A percentile compares a stretch with the other conserved stretches of the same genome.
phyloP scores from a whole-genome alignment of 2,797 vertebrate species.

The Bradypodion ventrale region DNA sequence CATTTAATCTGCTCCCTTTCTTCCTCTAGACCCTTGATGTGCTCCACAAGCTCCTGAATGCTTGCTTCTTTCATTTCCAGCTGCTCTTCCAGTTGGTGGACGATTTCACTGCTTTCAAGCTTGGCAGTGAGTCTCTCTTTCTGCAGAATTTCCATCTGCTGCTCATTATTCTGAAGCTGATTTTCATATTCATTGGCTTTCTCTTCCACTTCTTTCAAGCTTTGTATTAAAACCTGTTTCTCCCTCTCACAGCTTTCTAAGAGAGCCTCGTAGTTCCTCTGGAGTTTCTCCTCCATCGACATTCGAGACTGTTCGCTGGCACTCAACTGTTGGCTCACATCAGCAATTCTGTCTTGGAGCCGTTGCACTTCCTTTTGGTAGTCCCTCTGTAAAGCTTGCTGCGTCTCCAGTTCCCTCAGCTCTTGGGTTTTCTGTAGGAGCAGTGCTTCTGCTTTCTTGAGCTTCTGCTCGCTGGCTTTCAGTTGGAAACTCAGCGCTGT shows the following conservation, averaged over 20 bases:
- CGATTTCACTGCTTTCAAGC: slow-evolving; percentile 79
- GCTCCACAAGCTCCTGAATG: slow-evolving; percentile 84
- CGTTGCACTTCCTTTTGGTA: slow-evolving; percentile 89
- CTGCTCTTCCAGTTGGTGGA: slow-evolving; percentile 87
- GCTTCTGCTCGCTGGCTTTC: slow-evolving; percentile 89
- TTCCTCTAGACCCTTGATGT: slow-evolving; percentile 83
- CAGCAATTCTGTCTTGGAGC: slow-evolving; percentile 86
- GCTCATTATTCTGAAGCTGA: slow-evolving; percentile 83
- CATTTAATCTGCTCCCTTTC: slow-evolving; percentile 86
- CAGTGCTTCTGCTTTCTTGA: slow-evolving; percentile 86
- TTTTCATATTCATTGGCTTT: slow-evolving; percentile 82
- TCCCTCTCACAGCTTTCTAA: slow-evolving; percentile 90
- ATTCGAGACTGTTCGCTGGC: slow-evolving; percentile 86
- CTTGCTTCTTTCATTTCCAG: slow-evolving; percentile 80
- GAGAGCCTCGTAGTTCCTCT: slow-evolving; percentile 82
- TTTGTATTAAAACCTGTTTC: slow-evolving; percentile 83
- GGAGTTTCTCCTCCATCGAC: slow-evolving; percentile 89
- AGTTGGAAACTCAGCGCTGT: slow-evolving; percentile 83
- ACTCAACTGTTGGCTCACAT: slow-evolving; percentile 83
- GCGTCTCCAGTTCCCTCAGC: slow-evolving; percentile 86
- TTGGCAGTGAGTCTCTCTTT: slow-evolving; percentile 81
- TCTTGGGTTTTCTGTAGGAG: slow-evolving; percentile 91
- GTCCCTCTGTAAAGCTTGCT: slow-evolving; percentile 90
- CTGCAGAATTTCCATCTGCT: slow-evolving; percentile 87
- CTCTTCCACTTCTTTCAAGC: slow-evolving; percentile 85